Evolutionary conservation across 2,113 vertebrate genomes (phyloP), one percentile per base, ranked within the genome.

Genomic region (Dipodomys spectabilis): DNA sequence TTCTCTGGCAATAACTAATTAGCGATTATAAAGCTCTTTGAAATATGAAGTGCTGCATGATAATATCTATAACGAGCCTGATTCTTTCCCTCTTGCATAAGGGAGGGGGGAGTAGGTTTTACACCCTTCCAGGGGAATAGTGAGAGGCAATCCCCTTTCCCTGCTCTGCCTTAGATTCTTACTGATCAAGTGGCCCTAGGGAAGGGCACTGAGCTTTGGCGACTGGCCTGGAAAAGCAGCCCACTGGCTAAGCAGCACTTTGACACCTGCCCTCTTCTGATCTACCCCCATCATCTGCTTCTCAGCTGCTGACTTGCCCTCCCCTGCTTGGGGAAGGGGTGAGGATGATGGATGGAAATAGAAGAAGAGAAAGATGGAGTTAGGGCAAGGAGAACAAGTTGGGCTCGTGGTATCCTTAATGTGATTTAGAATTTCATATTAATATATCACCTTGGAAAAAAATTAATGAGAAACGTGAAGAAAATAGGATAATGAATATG

Each of bases 401-500:
- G 86, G 92, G 78, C 92, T 96, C 28, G 0, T 95, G 93, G 95
- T 96, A 95, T 96, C 82, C 87, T 97, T 96, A 97, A 96, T 94
- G 93, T 96, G 95, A 96, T 96, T 96, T 96, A 97, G 91, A 96
- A 96, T 97, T 97, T 97, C 95, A 96, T 97, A 97, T 96, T 97
- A 97, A 97, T 97, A 96, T 96, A 97, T 96, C 93, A 96, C 89
- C 94, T 96, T 71, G 16, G 93, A 97, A 97, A 96, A 96, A 97
- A 97, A 97, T 96, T 97, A 97, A 97, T 97, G 94, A 96, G 97
- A 97, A 96, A 96, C 57, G 95, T 96, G 96, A 97, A 97, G 97
- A 97, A 97, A 97, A 97, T 97, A 97, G 96, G 96, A 96, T 97
- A 97, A 97, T 97, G 97, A 97, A 97, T 97, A 97, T 97, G 96